These are phyloP conservation scores for Pyrocoelia pectoralis DNA, from an alignment of 2,888 invertebrate genomes.

Conservation along the genomic window DNA sequence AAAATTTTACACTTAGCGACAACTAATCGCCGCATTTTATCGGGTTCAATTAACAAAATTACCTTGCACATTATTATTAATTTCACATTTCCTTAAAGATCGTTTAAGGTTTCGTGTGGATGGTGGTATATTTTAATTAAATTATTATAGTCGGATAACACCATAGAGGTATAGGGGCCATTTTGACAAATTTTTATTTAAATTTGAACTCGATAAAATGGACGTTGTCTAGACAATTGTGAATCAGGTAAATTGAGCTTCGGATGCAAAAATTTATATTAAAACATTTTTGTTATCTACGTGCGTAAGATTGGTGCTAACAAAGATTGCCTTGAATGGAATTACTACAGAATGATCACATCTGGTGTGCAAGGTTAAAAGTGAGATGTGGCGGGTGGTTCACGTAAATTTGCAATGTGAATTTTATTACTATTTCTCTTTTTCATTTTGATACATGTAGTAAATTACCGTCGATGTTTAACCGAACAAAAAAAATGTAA, in stretches of 20 bases:
- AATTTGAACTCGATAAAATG: constrained; percentile 38
- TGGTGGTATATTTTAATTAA: constrained; percentile 2
- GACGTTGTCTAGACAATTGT: constrained; percentile 41
- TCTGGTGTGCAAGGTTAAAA: constrained; percentile 36
- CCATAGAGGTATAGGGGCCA: constrained; percentile 44
- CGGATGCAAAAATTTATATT: constrained; percentile 51
- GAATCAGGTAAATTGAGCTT: constrained; percentile 47
- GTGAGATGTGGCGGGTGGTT: constrained; percentile 37
- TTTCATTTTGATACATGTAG: background rate
- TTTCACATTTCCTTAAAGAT: constrained; percentile 25
- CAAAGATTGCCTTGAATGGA: constrained; percentile 57
- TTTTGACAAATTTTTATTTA: constrained; percentile 13
- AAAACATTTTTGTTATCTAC: constrained; percentile 57
- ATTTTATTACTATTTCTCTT: constrained; percentile 20
- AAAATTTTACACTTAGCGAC: constrained; percentile 28
- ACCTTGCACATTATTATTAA: constrained; percentile 1
- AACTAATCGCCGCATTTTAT: constrained; percentile 30
- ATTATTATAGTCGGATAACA: constrained; percentile 16
- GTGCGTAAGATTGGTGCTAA: constrained; percentile 61
- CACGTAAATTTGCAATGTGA: constrained; percentile 42
- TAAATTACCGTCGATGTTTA: constrained; percentile 1
- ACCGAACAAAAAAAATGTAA: background rate
- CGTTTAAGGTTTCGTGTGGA: constrained; percentile 18
- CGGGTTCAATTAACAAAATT: constrained; percentile 26
- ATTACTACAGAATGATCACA: constrained; percentile 41